These are phyloP conservation scores for Sapajus apella DNA, from an alignment of 2,113 vertebrate species.

Conservation along the genomic window DNA sequence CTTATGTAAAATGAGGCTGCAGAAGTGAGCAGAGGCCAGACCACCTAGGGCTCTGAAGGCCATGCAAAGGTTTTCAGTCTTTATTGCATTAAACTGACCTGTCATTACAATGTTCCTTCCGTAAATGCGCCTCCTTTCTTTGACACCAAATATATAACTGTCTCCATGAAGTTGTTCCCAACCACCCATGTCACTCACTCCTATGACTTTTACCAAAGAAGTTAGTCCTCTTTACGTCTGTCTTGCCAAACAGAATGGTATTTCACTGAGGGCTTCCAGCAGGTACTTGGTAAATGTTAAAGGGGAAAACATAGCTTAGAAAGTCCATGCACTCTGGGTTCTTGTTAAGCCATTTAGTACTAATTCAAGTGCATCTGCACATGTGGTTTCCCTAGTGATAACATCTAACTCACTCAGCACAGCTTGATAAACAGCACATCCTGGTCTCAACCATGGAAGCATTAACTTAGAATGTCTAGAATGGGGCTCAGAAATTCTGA, in stretches of 20 bases:
- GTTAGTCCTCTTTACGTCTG: neutral
- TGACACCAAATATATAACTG: neutral
- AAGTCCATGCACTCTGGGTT: neutral
- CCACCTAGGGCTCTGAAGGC: too few species aligned
- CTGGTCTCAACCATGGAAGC: neutral
- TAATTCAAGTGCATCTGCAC: neutral
- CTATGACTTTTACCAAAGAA: neutral
- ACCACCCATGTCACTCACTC: neutral
- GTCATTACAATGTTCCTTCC: neutral
- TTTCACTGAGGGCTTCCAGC: neutral
- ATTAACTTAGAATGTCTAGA: neutral
- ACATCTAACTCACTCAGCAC: neutral
- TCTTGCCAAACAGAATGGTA: neutral
- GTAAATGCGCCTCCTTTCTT: neutral
- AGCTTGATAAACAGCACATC: neutral
- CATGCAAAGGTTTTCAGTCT: neutral
- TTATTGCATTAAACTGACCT: neutral
- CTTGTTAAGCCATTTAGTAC: neutral
- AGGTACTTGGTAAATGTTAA: neutral
- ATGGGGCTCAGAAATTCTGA: neutral
- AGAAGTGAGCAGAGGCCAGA: too few species aligned
- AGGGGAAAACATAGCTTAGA: neutral
- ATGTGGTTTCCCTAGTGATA: neutral
- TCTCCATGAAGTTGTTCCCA: neutral
- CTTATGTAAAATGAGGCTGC: neutral